Evolutionary conservation across 2,797 vertebrate species (phyloP).

Genomic region (Acrossocheilus fasciatus): DNA sequence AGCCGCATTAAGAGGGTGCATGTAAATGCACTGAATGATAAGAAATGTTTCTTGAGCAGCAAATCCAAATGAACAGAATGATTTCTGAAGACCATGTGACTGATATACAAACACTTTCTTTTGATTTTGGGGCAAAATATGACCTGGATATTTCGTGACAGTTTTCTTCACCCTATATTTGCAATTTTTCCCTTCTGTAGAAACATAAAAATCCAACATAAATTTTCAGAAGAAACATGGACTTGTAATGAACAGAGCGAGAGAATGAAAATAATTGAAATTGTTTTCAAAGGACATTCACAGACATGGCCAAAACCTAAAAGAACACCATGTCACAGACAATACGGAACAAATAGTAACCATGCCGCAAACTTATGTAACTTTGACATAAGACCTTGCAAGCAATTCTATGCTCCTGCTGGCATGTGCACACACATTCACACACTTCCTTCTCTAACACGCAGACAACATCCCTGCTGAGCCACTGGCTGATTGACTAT

Average conservation of each 20-base stretch:
- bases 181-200: background rate
- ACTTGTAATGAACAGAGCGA: conserved; percentile 32
- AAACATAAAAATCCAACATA: background rate
- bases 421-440: conserved; percentile 6
- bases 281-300: background rate
- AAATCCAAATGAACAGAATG: background rate
- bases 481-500: background rate
- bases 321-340: conserved; percentile 24
- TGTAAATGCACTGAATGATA: too few species aligned
- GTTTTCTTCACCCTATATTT: background rate
- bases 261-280: conserved; percentile 18
- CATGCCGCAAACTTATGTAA: conserved; percentile 25
- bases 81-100: background rate
- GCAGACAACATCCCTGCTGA: background rate
- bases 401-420: background rate
- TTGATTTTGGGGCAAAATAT: background rate
- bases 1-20: too few species aligned
- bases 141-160: background rate
- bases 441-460: background rate
- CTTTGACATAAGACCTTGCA: background rate
- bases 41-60: background rate
- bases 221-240: background rate
- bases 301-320: background rate
- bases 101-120: background rate
- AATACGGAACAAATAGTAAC: conserved; percentile 1